Evolutionary conservation across 2,113 vertebrate genomes (phyloP).

Genomic region (Alosa alosa): DNA sequence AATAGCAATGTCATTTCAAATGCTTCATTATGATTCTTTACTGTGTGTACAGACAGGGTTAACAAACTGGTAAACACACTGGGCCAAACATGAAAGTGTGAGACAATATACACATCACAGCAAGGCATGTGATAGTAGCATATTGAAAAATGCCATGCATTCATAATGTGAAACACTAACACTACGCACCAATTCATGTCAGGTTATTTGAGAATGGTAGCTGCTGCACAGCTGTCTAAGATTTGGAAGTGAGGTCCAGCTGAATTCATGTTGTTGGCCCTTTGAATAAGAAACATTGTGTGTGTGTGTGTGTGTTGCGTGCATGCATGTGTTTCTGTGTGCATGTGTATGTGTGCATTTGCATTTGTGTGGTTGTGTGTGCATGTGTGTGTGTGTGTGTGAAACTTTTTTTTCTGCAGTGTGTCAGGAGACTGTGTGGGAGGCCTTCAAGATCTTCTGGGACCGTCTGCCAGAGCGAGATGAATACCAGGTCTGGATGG

Average conservation of each 20-base stretch:
- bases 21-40: background rate
- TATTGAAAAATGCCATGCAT: background rate
- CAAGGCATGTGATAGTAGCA: no score
- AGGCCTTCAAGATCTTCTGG: slow-evolving; percentile 95
- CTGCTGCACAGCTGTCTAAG: background rate
- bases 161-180: background rate
- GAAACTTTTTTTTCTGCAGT: slow-evolving; percentile 67
- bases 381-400: slow-evolving; percentile 3
- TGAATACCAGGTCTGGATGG: slow-evolving; percentile 84
- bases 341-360: background rate
- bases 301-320: background rate
- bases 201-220: background rate
- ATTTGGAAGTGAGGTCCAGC: background rate
- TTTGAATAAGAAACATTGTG: no score
- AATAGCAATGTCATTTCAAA: background rate
- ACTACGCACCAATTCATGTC: background rate
- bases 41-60: background rate
- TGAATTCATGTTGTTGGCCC: background rate
- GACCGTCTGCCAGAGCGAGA: slow-evolving; percentile 83
- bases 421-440: slow-evolving; percentile 97
- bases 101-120: no score
- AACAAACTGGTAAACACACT: no score
- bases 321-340: background rate
- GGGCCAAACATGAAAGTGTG: no score
- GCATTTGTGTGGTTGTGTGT: background rate